Evolutionary conservation across 2,797 vertebrate species (phyloP).

Genomic region (Aeoliscus strigatus): DNA sequence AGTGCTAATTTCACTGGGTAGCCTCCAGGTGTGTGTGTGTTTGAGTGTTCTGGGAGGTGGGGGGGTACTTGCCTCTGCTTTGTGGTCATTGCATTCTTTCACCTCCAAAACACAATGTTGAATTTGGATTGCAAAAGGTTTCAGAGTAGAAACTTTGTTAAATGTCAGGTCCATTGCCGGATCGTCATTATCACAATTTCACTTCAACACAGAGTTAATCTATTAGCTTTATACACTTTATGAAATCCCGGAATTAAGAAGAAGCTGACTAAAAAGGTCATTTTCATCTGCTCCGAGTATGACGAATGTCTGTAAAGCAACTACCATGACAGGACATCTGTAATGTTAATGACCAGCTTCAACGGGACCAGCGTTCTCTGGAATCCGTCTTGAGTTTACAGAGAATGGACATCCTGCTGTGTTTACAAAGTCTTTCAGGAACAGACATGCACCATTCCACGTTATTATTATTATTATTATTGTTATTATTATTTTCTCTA

Average conservation of each 20-base stretch:
- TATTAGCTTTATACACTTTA: not conserved
- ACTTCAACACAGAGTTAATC: constrained; percentile 1
- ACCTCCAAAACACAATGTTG: no score
- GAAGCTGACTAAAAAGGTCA: constrained; percentile 1
- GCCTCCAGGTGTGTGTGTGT: constrained; percentile 33
- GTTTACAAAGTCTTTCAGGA: constrained; percentile 2
- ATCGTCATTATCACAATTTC: not conserved
- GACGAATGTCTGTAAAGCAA: constrained; percentile 39
- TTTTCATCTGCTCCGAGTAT: constrained; percentile 9
- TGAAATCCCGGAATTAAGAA: no score
- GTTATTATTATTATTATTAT: no score
- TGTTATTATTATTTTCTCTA: no score
- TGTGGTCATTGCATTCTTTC: no score
- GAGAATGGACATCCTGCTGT: not conserved
- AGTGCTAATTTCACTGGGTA: constrained; percentile 39
- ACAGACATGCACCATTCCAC: not conserved
- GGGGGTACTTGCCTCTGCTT: not conserved
- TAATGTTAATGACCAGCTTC: constrained; percentile 51
- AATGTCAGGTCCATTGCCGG: no score
- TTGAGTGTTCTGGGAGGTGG: not conserved
- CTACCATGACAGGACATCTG: constrained; percentile 39
- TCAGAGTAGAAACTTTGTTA: no score
- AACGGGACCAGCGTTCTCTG: constrained; percentile 36
- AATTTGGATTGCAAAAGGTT: no score
- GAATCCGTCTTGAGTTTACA: constrained; percentile 21